Percentiles rank a stretch among this genome's conserved stretches.
These are phyloP conservation scores for Loriculus beryllinus DNA, from an alignment of 2,797 vertebrate species.

Conservation along the genomic window DNA sequence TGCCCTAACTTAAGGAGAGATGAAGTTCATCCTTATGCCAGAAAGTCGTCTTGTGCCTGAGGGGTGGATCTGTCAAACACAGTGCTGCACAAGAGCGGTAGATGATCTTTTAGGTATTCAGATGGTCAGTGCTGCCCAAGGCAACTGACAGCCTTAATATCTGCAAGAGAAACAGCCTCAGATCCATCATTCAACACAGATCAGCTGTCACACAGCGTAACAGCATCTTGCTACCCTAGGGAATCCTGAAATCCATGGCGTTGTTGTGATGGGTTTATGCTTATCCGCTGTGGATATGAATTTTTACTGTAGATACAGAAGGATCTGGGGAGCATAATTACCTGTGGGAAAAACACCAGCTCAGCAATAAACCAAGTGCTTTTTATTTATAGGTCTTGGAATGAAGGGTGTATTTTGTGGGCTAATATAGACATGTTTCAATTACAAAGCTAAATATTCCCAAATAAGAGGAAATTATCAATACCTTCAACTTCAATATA, in stretches of 20 bases:
- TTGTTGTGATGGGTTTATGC: neutral
- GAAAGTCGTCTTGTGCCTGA: neutral
- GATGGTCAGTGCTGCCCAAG: neutral
- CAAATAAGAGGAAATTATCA: neutral
- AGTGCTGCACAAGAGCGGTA: neutral
- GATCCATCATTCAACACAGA: neutral
- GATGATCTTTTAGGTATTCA: neutral
- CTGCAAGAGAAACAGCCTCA: neutral
- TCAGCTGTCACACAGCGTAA: neutral
- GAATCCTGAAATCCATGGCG: neutral
- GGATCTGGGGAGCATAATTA: neutral
- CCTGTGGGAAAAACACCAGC: neutral
- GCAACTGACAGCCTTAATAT: neutral
- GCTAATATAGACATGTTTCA: neutral
- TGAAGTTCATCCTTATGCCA: neutral
- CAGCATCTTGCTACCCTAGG: neutral
- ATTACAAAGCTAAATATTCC: neutral
- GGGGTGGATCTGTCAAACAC: neutral
- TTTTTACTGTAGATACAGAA: neutral
- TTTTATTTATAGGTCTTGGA: neutral
- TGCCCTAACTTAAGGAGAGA: neutral
- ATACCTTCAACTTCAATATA: neutral
- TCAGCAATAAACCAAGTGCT: neutral
- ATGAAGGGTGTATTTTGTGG: neutral
- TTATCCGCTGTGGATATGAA: neutral